Conservation (phyloP, 2,888 invertebrate genomes). For the Megalurothrips usitatus region DNA sequence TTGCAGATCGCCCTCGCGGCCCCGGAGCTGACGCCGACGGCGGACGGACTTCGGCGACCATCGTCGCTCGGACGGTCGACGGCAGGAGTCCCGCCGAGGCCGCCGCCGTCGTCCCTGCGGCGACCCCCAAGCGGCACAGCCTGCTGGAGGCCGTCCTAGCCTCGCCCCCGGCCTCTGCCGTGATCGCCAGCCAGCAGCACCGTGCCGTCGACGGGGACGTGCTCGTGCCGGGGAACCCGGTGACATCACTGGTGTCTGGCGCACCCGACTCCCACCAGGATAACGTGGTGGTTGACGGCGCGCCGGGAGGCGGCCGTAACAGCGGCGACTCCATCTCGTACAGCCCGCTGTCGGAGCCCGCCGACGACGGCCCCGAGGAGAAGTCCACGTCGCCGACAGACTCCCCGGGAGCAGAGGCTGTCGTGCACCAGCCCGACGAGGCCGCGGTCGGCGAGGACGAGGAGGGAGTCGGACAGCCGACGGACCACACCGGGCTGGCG, state of each 20-base stretch:
- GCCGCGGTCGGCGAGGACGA: neutral
- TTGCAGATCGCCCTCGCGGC: too few species aligned
- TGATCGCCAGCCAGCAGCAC: too few species aligned
- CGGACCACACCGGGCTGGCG: neutral
- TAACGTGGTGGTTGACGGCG: too few species aligned
- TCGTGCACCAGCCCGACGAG: neutral
- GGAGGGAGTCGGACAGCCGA: neutral
- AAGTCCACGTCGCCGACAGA: neutral
- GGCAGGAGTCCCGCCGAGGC: neutral
- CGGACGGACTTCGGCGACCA: too few species aligned
- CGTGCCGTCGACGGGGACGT: too few species aligned
- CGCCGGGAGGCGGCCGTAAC: neutral
- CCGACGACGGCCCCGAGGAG: neutral
- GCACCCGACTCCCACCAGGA: too few species aligned
- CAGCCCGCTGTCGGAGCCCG: neutral
- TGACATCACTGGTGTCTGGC: too few species aligned
- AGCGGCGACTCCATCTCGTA: neutral
- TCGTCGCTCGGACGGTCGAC: too few species aligned
- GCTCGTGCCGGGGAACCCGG: too few species aligned
- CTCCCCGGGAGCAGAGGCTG: neutral
- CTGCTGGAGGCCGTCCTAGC: neutral
- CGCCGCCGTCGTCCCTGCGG: neutral
- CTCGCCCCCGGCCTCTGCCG: too few species aligned
- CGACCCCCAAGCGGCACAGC: neutral
- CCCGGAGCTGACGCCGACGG: too few species aligned